phyloP scores from a whole-genome alignment of 2,888 invertebrate genomes.

The Thereva nobilitata region DNA sequence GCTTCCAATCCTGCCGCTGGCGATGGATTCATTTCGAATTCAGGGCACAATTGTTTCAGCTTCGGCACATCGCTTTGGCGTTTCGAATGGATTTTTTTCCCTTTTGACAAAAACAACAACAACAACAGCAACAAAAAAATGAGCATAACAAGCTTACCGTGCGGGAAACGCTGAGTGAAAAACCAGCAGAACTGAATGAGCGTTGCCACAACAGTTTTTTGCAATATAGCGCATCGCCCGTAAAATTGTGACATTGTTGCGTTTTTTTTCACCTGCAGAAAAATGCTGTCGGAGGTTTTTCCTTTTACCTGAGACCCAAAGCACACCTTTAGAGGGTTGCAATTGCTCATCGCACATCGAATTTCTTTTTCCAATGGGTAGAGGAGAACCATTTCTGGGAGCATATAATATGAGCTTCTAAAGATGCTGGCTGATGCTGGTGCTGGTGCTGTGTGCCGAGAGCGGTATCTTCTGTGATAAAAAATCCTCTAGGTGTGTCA shows the following conservation, averaged over 20 bases:
- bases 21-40: constrained; percentile 24
- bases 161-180: not conserved
- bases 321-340: not conserved
- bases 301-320: not conserved
- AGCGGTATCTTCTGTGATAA: constrained; percentile 21
- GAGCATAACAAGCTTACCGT: too few species aligned
- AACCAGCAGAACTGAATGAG: constrained; percentile 11
- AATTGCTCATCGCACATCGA: constrained; percentile 23
- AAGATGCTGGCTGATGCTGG: not conserved
- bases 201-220: constrained; percentile 24
- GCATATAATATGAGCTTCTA: not conserved
- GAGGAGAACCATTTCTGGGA: constrained; percentile 27
- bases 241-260: constrained; percentile 33
- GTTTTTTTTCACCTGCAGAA: constrained; percentile 14
- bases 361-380: constrained; percentile 18
- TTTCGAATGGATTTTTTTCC: constrained; percentile 2
- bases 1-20: not conserved
- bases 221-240: constrained; percentile 22
- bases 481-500: constrained; percentile 30
- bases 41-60: constrained; percentile 28
- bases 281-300: constrained; percentile 7
- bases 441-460: not conserved
- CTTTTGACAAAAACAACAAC: constrained; percentile 3
- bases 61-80: constrained; percentile 22
- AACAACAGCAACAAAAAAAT: not conserved